Evolutionary conservation across 2,797 vertebrate genomes (phyloP).

Genomic region (Bradypus variegatus): DNA sequence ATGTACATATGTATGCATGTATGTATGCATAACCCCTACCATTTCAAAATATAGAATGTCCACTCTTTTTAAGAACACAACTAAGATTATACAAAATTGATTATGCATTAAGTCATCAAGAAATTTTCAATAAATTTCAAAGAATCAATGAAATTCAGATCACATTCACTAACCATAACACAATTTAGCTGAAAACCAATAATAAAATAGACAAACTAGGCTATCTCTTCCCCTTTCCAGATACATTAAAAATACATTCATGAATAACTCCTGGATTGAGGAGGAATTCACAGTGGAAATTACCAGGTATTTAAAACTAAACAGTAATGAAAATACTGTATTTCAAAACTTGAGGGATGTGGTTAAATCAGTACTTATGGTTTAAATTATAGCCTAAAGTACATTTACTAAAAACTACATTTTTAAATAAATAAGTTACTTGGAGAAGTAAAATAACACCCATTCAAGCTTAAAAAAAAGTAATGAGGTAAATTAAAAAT

Average conservation of each 20-base stretch:
- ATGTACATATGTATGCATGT: no score
- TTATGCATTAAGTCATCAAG: not conserved
- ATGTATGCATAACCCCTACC: not conserved
- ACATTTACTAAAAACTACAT: slow-evolving; percentile 16
- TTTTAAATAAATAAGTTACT: slow-evolving; percentile 22
- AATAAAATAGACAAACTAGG: not conserved
- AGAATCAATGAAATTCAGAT: not conserved
- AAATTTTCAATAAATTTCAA: not conserved
- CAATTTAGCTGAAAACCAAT: not conserved
- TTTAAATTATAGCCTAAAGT: slow-evolving; percentile 38
- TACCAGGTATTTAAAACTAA: not conserved
- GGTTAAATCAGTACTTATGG: not conserved
- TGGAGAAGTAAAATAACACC: not conserved
- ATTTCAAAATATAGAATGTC: not conserved
- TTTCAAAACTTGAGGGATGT: not conserved
- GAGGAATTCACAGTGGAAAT: slow-evolving; percentile 15
- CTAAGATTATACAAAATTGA: not conserved
- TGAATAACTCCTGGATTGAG: slow-evolving; percentile 19
- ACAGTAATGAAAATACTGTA: not conserved
- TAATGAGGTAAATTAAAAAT: not conserved
- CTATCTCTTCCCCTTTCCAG: not conserved
- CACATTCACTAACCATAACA: not conserved
- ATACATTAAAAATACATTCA: not conserved
- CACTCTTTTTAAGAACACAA: not conserved
- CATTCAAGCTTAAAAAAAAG: not conserved